These are phyloP conservation scores for Clarias magur DNA, from an alignment of 2,113 vertebrate species.

Conservation along the genomic window DNA sequence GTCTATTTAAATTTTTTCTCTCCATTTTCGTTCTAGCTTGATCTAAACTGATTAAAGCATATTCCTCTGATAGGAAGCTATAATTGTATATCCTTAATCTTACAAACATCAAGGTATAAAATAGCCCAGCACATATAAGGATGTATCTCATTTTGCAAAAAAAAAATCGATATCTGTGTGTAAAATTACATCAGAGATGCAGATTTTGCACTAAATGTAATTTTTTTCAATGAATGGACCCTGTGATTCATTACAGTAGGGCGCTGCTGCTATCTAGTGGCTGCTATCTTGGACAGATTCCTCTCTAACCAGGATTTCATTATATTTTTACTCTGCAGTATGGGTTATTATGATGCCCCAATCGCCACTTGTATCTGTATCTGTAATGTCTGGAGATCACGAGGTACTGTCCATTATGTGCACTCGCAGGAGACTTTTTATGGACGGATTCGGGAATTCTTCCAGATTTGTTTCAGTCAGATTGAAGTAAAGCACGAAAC, in stretches of 20 bases:
- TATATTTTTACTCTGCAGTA: background rate
- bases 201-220: background rate
- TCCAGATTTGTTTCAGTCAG: background rate
- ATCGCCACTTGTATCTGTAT: background rate
- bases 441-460: background rate
- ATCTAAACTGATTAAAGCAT: background rate
- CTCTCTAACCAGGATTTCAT: background rate
- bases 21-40: background rate
- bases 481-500: background rate
- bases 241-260: background rate
- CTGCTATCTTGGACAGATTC: too few species aligned
- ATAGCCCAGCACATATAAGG: background rate
- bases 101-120: background rate
- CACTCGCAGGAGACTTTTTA: background rate
- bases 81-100: background rate
- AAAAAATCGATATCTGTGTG: background rate
- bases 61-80: background rate
- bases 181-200: too few species aligned
- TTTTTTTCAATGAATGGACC: background rate
- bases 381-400: background rate
- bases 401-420: background rate
- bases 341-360: too few species aligned
- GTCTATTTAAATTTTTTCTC: background rate
- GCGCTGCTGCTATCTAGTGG: constrained; percentile 36
- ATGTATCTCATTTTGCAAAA: background rate